A percentile compares a stretch with the other conserved stretches of the same genome.
Conservation (phyloP, 2,888 invertebrate species). For the Mesochorus sp. region DNA sequence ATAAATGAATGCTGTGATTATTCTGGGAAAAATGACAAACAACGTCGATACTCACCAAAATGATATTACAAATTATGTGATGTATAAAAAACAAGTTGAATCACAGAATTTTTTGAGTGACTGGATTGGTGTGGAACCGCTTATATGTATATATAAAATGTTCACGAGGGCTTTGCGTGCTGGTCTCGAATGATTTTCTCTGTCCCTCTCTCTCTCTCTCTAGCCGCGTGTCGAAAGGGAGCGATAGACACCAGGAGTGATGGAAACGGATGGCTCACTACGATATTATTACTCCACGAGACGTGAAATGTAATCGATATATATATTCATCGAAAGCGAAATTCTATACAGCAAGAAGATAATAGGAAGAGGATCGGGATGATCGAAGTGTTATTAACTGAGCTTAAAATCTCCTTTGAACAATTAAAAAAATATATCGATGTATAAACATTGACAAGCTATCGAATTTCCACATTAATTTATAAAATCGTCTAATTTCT, state of each 20-base stretch:
- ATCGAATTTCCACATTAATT: too few relatives aligned
- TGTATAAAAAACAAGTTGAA: too few relatives aligned
- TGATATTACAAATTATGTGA: too few relatives aligned
- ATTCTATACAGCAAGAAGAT: not conserved
- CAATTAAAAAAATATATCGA: not conserved
- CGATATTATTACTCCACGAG: slow-evolving; percentile 32
- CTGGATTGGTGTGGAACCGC: too few relatives aligned
- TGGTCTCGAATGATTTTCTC: slow-evolving; percentile 2
- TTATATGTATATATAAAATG: not conserved
- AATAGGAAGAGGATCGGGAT: not conserved
- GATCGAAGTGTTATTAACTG: not conserved
- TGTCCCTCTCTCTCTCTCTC: not conserved
- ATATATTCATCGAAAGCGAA: slow-evolving; percentile 1
- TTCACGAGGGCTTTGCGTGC: slow-evolving; percentile 39
- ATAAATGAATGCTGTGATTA: too few relatives aligned
- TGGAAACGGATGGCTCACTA: slow-evolving; percentile 37
- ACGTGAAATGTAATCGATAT: slow-evolving; percentile 26
- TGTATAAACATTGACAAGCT: too few relatives aligned
- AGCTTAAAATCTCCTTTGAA: not conserved
- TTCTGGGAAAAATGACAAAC: too few relatives aligned
- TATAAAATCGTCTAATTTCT: too few relatives aligned
- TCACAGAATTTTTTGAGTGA: too few relatives aligned
- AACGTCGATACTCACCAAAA: too few relatives aligned
- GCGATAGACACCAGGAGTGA: slow-evolving; percentile 34
- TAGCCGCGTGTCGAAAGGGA: slow-evolving; percentile 38